phyloP scores from a whole-genome alignment of 2,797 vertebrate species.

The Acrocephalus scirpaceus region DNA sequence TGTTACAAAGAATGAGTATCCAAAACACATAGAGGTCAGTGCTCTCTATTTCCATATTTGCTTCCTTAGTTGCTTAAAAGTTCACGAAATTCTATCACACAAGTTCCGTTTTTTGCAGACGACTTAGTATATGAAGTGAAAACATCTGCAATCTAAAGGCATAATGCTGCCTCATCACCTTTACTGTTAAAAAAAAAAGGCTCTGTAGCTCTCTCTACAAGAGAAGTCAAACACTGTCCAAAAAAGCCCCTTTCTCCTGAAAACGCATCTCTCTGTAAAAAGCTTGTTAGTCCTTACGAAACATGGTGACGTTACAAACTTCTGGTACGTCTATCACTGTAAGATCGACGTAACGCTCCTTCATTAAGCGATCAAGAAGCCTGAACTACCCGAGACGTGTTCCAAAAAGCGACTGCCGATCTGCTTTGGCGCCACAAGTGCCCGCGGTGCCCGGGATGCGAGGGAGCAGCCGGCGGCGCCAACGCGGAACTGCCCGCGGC shows the following conservation, averaged over 20 bases:
- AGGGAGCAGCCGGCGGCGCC: neutral
- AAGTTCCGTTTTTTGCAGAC: neutral
- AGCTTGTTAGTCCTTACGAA: neutral
- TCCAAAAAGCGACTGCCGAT: neutral
- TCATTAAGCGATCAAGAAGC: neutral
- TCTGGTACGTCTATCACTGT: fast-evolving
- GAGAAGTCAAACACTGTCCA: neutral
- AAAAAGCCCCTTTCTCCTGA: neutral
- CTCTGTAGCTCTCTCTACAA: neutral
- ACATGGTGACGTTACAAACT: neutral
- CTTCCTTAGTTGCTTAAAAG: neutral
- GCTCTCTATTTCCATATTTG: neutral
- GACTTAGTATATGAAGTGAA: neutral
- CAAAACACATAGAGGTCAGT: fast-evolving
- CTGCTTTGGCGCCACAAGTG: neutral
- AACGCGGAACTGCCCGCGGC: neutral
- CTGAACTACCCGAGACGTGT: fast-evolving
- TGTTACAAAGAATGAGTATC: neutral
- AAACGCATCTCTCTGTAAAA: neutral
- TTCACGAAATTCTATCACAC: neutral
- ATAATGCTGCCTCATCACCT: neutral
- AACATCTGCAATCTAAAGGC: neutral
- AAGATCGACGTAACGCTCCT: neutral
- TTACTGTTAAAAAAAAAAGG: neutral
- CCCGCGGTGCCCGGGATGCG: neutral